Base-by-base conservation (phyloP, 2,888 invertebrate species). In the Cepaea hortensis region DNA sequence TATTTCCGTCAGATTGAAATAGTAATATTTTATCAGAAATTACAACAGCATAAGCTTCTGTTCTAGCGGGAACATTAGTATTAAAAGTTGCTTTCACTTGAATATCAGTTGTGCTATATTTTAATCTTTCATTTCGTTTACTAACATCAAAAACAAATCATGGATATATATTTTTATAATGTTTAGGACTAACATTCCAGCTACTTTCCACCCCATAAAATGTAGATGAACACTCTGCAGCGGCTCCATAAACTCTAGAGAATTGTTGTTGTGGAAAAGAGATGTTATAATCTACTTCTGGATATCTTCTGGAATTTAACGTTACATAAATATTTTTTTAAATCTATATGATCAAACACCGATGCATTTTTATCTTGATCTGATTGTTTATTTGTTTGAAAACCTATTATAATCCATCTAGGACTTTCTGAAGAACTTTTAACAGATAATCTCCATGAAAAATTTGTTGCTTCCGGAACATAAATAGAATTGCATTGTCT, bases 141-240 rank as follows among this genome's bases (percentile, higher is more conserved):
- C 48, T 48, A 48, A 82, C 81, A 82, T 82, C 81, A 70, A 82
- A 48, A 23, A 82, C 72, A 72, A 82, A 81, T 20, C 68, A 46
- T 65, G 81, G 70, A 70, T 81, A 81, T 35, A 81, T 3, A 11
- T 35, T 3, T 81, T 35, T 81, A 70, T 65, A 81, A 65, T 65
- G 18, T 35, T 13, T 2, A 11, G 3, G 20, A 35, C 23, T 13
- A 35, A 80, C 2, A 4, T 3, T n/a, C 20, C 20, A 35, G 23
- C 0, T 9, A 48, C 4, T 18, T 9, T 75, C 75, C 15, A 46
- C 15, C 5, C 20, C 9, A 23, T 46, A 80, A n/a, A 65, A 80
- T 65, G 62, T 80, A 65, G 80, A 80, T 80, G 15, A 46, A 68
- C 65, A 80, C 15, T 35, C 35, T 20, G 65, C 35, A 1, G 48